Conservation (phyloP, 2,797 vertebrate species). For the Alauda arvensis region DNA sequence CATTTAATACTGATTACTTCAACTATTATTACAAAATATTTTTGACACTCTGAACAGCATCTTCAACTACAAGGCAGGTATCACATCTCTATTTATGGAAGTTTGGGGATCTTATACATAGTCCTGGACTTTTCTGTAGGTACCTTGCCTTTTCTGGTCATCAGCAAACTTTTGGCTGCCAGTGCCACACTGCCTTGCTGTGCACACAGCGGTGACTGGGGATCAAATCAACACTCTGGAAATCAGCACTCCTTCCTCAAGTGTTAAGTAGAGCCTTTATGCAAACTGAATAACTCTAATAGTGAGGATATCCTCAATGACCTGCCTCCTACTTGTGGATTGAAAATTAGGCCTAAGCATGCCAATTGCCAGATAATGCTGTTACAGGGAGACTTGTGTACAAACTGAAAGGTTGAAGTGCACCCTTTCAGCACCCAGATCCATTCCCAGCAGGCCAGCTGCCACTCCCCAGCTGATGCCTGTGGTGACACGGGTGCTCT, state of each 20-base stretch:
- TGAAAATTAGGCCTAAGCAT: slow-evolving; percentile 72
- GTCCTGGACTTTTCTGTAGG: background rate
- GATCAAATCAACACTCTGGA: slow-evolving; percentile 60
- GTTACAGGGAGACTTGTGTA: slow-evolving; percentile 65
- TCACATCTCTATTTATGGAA: background rate
- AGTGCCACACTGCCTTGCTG: background rate
- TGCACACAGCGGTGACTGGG: background rate
- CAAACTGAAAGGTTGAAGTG: slow-evolving; percentile 84
- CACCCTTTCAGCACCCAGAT: slow-evolving; percentile 79
- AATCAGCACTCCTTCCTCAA: slow-evolving; percentile 64
- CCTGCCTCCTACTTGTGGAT: slow-evolving; percentile 73
- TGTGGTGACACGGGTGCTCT: background rate
- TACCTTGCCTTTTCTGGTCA: background rate
- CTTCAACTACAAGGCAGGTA: background rate
- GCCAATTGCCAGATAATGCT: slow-evolving; percentile 70
- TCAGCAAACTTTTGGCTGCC: background rate
- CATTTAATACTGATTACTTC: background rate
- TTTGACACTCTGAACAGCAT: background rate
- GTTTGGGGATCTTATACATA: background rate
- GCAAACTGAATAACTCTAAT: slow-evolving; percentile 67
- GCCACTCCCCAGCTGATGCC: slow-evolving; percentile 19
- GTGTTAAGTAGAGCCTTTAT: slow-evolving; percentile 74
- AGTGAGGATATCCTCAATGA: slow-evolving; percentile 71
- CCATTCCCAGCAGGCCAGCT: slow-evolving; percentile 39
- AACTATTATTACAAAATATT: background rate